Percentiles rank a stretch among this genome's conserved stretches.
Evolutionary conservation across 2,113 vertebrate species (phyloP).

Genomic region (Anhinga rufa): DNA sequence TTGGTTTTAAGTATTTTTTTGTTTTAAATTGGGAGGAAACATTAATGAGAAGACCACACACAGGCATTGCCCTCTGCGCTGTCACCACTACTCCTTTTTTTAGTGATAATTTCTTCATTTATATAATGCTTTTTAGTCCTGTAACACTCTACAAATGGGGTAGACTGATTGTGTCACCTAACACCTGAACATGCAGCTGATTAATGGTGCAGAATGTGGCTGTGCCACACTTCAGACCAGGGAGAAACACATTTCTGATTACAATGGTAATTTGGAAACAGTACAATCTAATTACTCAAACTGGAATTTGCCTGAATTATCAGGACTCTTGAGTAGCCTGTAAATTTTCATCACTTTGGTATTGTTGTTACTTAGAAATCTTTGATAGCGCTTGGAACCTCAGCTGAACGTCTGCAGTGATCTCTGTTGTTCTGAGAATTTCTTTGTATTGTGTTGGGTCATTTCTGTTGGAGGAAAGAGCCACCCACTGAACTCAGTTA

Average conservation of each 20-base stretch:
- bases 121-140: background rate
- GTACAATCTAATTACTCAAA: background rate
- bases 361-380: background rate
- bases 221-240: background rate
- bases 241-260: background rate
- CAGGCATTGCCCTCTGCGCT: background rate
- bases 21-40: background rate
- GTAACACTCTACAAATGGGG: background rate
- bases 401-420: background rate
- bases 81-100: background rate
- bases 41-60: background rate
- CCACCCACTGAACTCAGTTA: background rate
- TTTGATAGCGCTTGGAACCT: background rate
- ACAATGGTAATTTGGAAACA: background rate
- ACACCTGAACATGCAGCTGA: background rate
- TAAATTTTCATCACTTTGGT: background rate
- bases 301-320: background rate
- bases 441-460: background rate
- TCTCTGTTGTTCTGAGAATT: background rate
- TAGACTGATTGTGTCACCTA: background rate
- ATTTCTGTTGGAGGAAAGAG: background rate
- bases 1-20: background rate
- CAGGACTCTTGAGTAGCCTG: background rate
- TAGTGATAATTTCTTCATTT: background rate
- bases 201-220: background rate